Evolutionary conservation across 2,797 vertebrate genomes (phyloP).

Genomic region (Heteromormyrus szaboi): DNA sequence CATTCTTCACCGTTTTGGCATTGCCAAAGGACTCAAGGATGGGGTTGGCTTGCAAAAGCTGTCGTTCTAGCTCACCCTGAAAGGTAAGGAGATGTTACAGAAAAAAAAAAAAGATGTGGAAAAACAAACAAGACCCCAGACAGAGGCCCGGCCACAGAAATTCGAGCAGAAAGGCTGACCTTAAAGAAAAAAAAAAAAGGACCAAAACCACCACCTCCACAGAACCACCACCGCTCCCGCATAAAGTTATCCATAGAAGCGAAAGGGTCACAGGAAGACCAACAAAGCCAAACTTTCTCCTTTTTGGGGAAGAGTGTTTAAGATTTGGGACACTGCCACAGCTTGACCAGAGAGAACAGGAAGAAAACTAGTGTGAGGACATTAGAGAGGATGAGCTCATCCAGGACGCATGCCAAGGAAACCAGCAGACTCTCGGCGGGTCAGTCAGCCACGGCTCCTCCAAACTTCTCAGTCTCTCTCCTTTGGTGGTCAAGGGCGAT

Average conservation of each 20-base stretch:
- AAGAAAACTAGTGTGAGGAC: neutral
- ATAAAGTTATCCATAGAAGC: neutral
- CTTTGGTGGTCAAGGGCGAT: neutral
- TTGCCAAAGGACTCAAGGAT: constrained; percentile 97
- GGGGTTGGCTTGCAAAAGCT: constrained; percentile 96
- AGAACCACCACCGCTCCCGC: neutral
- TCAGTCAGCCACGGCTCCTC: neutral
- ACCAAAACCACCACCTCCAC: neutral
- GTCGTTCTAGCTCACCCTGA: constrained; percentile 92
- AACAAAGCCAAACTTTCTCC: neutral
- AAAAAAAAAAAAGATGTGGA: neutral
- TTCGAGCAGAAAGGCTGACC: neutral
- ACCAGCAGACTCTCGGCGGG: neutral
- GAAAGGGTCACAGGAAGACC: neutral
- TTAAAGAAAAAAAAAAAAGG: neutral
- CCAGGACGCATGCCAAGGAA: constrained; percentile 9
- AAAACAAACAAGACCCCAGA: neutral
- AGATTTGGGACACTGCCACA: neutral
- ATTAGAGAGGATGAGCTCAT: constrained; percentile 2
- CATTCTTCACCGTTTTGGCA: constrained; percentile 98
- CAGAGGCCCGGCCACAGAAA: neutral
- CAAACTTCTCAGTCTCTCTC: neutral
- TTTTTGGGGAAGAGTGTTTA: neutral
- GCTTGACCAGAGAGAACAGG: constrained; percentile 8
- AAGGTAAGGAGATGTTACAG: constrained; percentile 25